phyloP scores from a whole-genome alignment of 2,113 vertebrate genomes.

The Microcebus jonahi region DNA sequence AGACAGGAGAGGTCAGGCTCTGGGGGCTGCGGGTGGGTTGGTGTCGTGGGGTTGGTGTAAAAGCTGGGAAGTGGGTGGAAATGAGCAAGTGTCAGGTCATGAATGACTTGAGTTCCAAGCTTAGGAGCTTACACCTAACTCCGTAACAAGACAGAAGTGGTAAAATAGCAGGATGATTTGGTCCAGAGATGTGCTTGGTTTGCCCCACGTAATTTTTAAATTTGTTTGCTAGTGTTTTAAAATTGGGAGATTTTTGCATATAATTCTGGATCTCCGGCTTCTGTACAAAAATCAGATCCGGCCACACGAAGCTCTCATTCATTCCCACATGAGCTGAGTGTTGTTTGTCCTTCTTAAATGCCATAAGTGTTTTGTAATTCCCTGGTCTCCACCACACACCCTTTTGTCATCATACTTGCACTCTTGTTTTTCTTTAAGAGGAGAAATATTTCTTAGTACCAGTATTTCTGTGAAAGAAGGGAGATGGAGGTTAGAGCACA shows the following conservation, averaged over 20 bases:
- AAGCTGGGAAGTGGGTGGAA: not conserved
- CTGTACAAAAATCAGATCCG: constrained; percentile 11
- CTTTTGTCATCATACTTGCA: not conserved
- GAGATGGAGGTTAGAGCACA: not conserved
- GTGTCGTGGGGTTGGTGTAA: not conserved
- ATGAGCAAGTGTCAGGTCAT: not conserved
- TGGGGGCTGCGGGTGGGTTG: not conserved
- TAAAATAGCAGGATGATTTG: not conserved
- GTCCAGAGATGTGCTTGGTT: not conserved
- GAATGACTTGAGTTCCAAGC: not conserved
- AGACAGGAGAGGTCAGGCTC: not conserved
- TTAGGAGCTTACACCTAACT: not conserved
- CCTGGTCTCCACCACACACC: not conserved
- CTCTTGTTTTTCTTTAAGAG: constrained; percentile 7
- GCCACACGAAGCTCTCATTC: not conserved
- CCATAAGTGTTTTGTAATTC: not conserved
- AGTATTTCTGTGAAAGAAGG: not conserved
- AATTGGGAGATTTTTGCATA: not conserved
- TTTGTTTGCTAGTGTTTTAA: not conserved
- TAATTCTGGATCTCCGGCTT: not conserved
- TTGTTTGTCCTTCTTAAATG: not conserved
- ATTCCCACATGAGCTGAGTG: not conserved
- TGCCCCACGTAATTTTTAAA: not conserved
- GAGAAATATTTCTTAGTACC: constrained; percentile 34
- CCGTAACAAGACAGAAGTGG: not conserved